phyloP scores from a whole-genome alignment of 2,797 vertebrate species.

The Coccyzus lansbergi region DNA sequence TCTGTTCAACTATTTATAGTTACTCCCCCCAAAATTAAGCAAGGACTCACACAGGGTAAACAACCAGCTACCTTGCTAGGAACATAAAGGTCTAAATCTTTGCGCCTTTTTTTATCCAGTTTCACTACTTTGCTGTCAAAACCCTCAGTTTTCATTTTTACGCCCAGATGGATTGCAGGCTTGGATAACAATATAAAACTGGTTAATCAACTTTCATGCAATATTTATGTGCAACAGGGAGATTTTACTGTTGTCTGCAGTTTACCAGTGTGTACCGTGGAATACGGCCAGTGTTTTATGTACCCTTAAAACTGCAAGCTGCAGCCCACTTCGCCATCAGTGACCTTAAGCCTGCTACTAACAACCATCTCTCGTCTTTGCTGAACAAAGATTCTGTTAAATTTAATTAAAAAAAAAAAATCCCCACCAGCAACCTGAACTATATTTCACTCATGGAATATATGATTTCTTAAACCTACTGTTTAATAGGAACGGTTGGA shows the following conservation, averaged over 20 bases:
- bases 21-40: background rate
- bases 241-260: constrained; percentile 68
- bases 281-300: constrained; percentile 71
- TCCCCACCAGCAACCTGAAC: constrained; percentile 20
- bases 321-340: constrained; percentile 42
- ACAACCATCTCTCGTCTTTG: constrained; percentile 21
- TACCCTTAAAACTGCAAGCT: constrained; percentile 67
- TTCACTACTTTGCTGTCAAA: background rate
- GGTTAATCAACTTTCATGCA: constrained; percentile 76
- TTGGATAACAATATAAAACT: constrained; percentile 74
- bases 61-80: background rate
- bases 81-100: background rate
- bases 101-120: background rate
- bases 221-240: constrained; percentile 73
- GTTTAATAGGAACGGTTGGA: too few species aligned
- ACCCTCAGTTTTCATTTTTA: constrained; percentile 50
- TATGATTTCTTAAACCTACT: constrained; percentile 8
- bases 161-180: constrained; percentile 71
- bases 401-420: constrained; percentile 24
- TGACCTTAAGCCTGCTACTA: constrained; percentile 42
- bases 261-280: constrained; percentile 34
- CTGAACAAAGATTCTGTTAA: background rate
- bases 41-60: background rate
- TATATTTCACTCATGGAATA: constrained; percentile 49
- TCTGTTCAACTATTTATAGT: background rate